Base-by-base conservation (phyloP, 2,797 vertebrate genomes). In the Melanotaenia nigrans region DNA sequence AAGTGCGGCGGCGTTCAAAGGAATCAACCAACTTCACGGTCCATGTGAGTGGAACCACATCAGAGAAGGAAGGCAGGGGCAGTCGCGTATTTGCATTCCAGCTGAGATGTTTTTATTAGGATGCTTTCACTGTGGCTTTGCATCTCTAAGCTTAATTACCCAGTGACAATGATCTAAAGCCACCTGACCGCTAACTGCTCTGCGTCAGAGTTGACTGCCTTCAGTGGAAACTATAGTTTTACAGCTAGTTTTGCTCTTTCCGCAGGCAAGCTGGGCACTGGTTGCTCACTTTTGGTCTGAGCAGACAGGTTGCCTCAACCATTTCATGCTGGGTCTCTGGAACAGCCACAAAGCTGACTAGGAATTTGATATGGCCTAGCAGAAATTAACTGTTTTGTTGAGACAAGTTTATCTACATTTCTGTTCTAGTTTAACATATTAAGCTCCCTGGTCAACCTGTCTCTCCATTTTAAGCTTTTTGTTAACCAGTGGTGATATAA, bases 1-100 rank as follows among this genome's bases (percentile, higher is more conserved):
- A 99, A 92, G 95, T 95, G 58, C 93, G 93, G 30, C 94, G 94
- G 11, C 94, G 96, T 64, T 92, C 91, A 10, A 95, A 92, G 78
- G 94, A 95, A 42, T 91, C 93, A 0, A 94, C 95, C 33, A 96
- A 97, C 89, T 95, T 99, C 91, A 97, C 96, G 1, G 95, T 98
- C 60, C 96, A 97, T 82, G 98, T 99, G 88, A 95, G 95, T 85
- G 13, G 0, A 2, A 78, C 30, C 10, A 33, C 61, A 53, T 3
- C 22, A 42, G 24, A 25, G 4, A 4, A 47, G n/a, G n/a, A 7
- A 49, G 22, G 22, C 33, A 10, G 9, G 7, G 25, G 45, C 3
- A 32, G 14, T 7, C 18, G 38, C 5, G 3, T n/a, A 53, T 5
- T 33, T 38, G 40, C 28, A 59, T 71, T 70, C 55, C 45, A 64